Base-by-base conservation (phyloP, 2,113 vertebrate genomes). In the Gobio gobio region DNA sequence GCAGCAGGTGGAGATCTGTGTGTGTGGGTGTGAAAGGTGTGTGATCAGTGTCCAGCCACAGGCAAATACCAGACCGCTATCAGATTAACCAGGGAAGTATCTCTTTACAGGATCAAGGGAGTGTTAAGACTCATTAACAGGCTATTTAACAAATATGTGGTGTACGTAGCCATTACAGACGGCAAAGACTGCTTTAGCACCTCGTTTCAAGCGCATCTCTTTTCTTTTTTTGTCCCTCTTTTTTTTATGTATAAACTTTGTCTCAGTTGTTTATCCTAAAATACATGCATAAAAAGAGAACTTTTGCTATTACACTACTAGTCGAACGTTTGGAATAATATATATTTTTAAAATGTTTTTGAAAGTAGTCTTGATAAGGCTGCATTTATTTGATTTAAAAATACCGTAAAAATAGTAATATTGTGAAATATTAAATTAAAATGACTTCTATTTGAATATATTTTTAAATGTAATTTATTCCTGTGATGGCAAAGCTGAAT, bases 81-180 rank as follows among this genome's bases (percentile, higher is more conserved):
- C 77, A 83, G 76, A 86, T 79, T 66, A 80, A 75, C 6, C 26
- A 54, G 47, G 40, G 10, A 70, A 66, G 81, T 63, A 63, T 40
- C 63, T 79, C 58, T 83, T 26, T 78, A 74, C 33, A 61, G 72
- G 22, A 54, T 54, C 16, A 78, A 43, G 12, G 51, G 3, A 43
- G 49, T 68, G 59, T 85, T 61, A 83, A 83, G 59, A 78, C 80
- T 83, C 24, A 77, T 85, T 45, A 79, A 58, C 29, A 24, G 79
- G 54, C 63, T 78, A 56, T 70, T 61, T 24, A 61, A 77, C 40
- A 85, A 61, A 61, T 24, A 9, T 20, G 10, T 10, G 22, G 29
- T 13, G 24, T 24, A 16, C 12, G 24, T 5, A 20, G 8, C 6
- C 20, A 5, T 83, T 13, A 29, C 18, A 49, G 18, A 47, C 3